Evolutionary conservation across 2,888 invertebrate genomes (phyloP).

Genomic region (Netelia virgata): DNA sequence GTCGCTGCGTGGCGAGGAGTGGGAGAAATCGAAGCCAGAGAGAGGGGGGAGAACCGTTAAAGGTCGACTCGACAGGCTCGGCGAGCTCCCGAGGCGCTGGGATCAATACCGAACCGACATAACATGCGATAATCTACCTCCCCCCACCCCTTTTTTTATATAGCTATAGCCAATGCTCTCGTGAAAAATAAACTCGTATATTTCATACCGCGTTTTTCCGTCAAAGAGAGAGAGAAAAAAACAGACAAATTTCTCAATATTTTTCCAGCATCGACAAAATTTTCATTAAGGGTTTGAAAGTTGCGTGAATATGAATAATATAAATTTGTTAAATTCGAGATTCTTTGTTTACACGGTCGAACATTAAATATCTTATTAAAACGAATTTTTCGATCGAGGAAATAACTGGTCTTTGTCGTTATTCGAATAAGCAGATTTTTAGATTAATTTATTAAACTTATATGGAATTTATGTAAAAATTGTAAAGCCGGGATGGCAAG

Average conservation of each 20-base stretch:
- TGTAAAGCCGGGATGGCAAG: too few species aligned
- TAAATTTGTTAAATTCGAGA: too few species aligned
- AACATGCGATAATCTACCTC: conserved; percentile 62
- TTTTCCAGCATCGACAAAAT: too few species aligned
- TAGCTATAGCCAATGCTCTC: conserved; percentile 63
- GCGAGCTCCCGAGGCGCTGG: conserved; percentile 62
- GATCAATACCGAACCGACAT: conserved; percentile 78
- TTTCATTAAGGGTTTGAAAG: too few species aligned
- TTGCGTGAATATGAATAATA: too few species aligned
- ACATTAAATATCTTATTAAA: too few species aligned
- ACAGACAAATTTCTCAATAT: not conserved
- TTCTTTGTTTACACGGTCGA: too few species aligned
- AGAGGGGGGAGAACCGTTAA: conserved; percentile 74
- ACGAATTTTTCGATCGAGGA: too few species aligned
- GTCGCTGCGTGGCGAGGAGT: conserved; percentile 21
- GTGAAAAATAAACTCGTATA: conserved; percentile 11
- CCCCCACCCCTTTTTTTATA: conserved; percentile 72
- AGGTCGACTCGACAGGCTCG: conserved; percentile 75
- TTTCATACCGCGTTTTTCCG: not conserved
- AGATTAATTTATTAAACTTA: too few species aligned
- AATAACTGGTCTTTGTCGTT: too few species aligned
- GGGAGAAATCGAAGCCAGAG: not conserved
- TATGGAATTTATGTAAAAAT: too few species aligned
- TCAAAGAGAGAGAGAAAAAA: not conserved
- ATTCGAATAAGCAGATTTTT: too few species aligned